Evolutionary conservation across 2,888 invertebrate species (phyloP), one percentile per base, ranked within the genome.

Genomic region (Ommatoiulus sabulosus): DNA sequence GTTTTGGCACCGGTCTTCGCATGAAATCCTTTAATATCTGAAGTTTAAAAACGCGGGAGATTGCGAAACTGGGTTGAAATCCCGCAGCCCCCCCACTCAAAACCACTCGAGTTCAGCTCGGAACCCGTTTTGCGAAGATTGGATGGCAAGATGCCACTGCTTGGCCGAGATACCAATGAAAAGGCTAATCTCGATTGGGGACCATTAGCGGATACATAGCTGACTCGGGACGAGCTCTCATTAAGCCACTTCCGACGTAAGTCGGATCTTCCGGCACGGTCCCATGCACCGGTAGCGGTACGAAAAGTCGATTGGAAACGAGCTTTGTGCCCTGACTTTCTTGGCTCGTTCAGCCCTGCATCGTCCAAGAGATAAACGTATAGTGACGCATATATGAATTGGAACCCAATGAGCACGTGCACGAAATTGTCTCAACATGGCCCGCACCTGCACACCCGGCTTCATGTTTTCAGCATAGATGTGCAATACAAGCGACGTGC

Each of bases 1-100:
- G n/a, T 63, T 63, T 63, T 63, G 63, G 63, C 63, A 63, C 63
- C 63, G 63, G 35, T 63, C 63, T 63, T 63, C n/a, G n/a, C 1
- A 63, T 63, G 63, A 63, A n/a, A n/a, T 63, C 63, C 63, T 63
- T 63, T 63, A 20, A 63, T 63, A 63, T 63, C 63, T 63, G n/a
- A 63, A 17, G n/a, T n/a, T 63, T n/a, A 63, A 63, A 63, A 63
- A 63, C 63, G n/a, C 63, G 63, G n/a, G 1, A 63, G 63, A 63
- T 63, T 63, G 63, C 63, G 63, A 63, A 63, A 20, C 17, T 63
- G 63, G 63, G 63, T 63, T 63, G 63, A 63, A 63, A 63, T 63
- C 63, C 20, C 63, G n/a, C 63, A 63, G 63, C 63, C n/a, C 63
- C 4, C 63, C n/a, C 63, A 63, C n/a, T n/a, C 63, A 63, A 63